phyloP scores from a whole-genome alignment of 2,113 vertebrate species.

The Marmota monax region DNA sequence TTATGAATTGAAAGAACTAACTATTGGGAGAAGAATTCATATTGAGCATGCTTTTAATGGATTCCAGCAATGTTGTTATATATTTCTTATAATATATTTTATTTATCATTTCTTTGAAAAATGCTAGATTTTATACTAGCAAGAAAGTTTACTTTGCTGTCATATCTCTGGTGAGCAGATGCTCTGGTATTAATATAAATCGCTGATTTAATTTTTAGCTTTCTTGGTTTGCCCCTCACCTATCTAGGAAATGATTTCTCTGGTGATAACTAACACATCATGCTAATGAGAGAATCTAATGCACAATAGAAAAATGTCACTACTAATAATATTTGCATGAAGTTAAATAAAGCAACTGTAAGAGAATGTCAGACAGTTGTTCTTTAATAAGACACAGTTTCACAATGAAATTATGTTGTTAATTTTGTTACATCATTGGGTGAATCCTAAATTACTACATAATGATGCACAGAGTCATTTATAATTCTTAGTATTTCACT shows the following conservation, averaged over 20 bases:
- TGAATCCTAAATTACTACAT: conserved; percentile 90
- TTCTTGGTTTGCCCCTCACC: conserved; percentile 88
- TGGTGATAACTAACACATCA: conserved; percentile 91
- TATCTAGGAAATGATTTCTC: conserved; percentile 89
- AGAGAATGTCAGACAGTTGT: conserved; percentile 90
- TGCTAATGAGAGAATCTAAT: conserved; percentile 90
- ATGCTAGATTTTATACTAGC: conserved; percentile 78
- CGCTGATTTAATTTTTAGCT: conserved; percentile 89
- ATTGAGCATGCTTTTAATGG: conserved; percentile 69
- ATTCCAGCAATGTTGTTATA: conserved; percentile 62
- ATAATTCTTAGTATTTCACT: conserved; percentile 87
- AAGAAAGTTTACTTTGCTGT: conserved; percentile 84
- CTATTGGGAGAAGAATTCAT: conserved; percentile 67
- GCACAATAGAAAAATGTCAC: conserved; percentile 92
- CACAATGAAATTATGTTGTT: conserved; percentile 91
- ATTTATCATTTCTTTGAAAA: conserved; percentile 80
- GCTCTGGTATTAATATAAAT: conserved; percentile 86
- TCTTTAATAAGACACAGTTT: conserved; percentile 91
- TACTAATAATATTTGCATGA: conserved; percentile 91
- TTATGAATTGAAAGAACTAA: conserved; percentile 71
- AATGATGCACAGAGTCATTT: conserved; percentile 88
- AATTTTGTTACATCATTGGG: conserved; percentile 91
- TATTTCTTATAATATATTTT: conserved; percentile 69
- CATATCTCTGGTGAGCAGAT: conserved; percentile 86
- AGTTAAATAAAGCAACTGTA: conserved; percentile 92